Evolutionary conservation across 2,888 invertebrate genomes (phyloP), one percentile per base, ranked within the genome.

Genomic region (Rhagophthalmus giganteus): DNA sequence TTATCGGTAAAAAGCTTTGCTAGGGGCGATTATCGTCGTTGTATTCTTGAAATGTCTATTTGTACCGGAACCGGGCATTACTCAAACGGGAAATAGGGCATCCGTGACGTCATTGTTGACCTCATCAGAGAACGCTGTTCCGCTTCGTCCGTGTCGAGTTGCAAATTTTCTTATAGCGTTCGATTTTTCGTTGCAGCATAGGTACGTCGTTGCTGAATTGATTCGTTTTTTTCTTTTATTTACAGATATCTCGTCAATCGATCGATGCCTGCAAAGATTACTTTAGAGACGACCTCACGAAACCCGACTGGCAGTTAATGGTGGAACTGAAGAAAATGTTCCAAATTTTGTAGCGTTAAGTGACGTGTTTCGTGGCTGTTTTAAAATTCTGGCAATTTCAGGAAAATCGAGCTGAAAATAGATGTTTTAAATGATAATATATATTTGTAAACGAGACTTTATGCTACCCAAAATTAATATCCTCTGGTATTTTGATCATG

Each of bases 231-330:
- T 20, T 20, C 8, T n/a, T 24, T 30, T 61, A 64, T 58, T 79
- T 82, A 6, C 85, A 97, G 95, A 97, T 99, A 69, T 90, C 92
- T 39, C 86, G 99, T 44, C 93, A 96, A 71, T 96, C 96, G 58
- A 99, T 99, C 72, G 98, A 99, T 77, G 97, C 95, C 5, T 97
- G 98, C 79, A 99, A 99, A 78, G 92, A 97, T 67, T 95, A 97
- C 78, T 99, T 99, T 86, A 85, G 99, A 57, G 97, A 97, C 65
- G 99, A 99, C 75, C 83, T 99, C 67, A 79, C 88, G 70, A 99
- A 97, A 79, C 86, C 89, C 60, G 99, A 99, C 75, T 99, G 99
- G 99, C 91, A 93, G 72, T 79, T 99, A 57, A 95, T 99, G 88
- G 90, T 98, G 50, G 97, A 99, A 78, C 79, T 99, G 71, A 99